Evolutionary conservation across 2,113 vertebrate species (phyloP), one percentile per base, ranked within the genome.

Genomic region (Chinchilla lanigera): DNA sequence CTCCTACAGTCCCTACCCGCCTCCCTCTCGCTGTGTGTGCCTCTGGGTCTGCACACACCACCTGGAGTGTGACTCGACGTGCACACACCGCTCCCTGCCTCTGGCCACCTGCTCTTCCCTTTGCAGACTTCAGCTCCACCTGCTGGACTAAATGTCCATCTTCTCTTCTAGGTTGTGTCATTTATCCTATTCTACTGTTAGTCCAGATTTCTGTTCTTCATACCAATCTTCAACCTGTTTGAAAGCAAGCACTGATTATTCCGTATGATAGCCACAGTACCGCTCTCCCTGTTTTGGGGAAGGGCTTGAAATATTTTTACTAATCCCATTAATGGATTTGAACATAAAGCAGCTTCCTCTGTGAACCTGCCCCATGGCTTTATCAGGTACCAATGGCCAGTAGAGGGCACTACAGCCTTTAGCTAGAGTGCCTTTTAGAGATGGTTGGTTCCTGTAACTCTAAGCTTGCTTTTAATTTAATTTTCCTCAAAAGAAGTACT

Each of bases 341-440:
- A 94, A 54, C 63, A 54, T 28, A 11, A 69, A 75, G 26, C 1
- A 2, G 11, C 73, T 89, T 33, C 54, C 60, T 93, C 30, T 50
- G 3, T 50, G 56, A 22, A 22, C 7, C 69, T 26, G n/a, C 11
- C 10, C 61, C 14, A 4, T 80, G 8, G 9, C 14, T 97, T 92
- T 90, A 26, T 93, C 93, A 75, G 13, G 50, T 82, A 41, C 1
- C 17, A 1, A 8, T 8, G 41, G 30, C 85, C 99, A 96, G 97
- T 91, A 99, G 99, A 98, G 98, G 98, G 98, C 98, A 95, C 73
- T 86, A 86, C 96, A 94, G 80, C 50, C 97, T 97, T 98, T 98
- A 86, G 88, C 30, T 58, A 65, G 16, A 5, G 1, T 0, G 4
- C 67, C 69, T 35, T 28, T 71, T 44, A 9, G 1, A 1, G 3